phyloP scores from a whole-genome alignment of 2,888 invertebrate genomes.

The Andrena dorsata region DNA sequence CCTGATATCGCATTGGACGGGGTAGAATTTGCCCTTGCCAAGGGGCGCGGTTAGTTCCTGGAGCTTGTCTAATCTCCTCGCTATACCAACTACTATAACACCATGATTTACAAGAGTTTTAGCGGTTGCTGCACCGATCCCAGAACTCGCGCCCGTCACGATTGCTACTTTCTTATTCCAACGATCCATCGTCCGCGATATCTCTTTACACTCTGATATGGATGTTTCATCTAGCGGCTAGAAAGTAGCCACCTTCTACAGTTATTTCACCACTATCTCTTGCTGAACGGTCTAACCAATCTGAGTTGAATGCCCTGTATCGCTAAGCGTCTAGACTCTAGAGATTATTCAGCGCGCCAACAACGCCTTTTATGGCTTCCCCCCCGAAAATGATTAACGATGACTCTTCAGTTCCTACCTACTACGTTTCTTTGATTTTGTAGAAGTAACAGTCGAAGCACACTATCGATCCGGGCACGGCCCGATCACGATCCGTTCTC shows the following conservation, averaged over 20 bases:
- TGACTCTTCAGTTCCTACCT: no score
- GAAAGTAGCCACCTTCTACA: not conserved
- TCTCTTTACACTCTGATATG: not conserved
- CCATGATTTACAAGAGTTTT: slow-evolving; percentile 85
- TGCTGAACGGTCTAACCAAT: no score
- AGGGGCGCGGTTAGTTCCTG: slow-evolving; percentile 73
- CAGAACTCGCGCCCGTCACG: slow-evolving; percentile 88
- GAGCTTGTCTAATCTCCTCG: slow-evolving; percentile 85
- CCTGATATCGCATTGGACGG: slow-evolving; percentile 86
- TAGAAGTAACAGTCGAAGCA: no score
- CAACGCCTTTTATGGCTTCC: no score
- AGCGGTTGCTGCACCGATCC: slow-evolving; percentile 87
- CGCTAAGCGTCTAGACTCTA: no score
- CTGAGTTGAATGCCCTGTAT: no score
- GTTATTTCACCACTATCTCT: no score
- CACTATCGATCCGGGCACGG: no score
- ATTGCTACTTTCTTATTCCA: slow-evolving; percentile 88
- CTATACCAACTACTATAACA: slow-evolving; percentile 87
- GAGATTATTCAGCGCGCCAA: no score
- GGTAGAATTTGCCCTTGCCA: slow-evolving; percentile 68
- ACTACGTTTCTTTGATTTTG: no score
- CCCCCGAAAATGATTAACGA: no score
- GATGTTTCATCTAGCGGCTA: not conserved
- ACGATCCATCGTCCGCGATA: slow-evolving; percentile 86
- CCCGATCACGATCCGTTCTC: no score